Conservation (phyloP, 2,888 invertebrate genomes). For the Abrostola triplasia region DNA sequence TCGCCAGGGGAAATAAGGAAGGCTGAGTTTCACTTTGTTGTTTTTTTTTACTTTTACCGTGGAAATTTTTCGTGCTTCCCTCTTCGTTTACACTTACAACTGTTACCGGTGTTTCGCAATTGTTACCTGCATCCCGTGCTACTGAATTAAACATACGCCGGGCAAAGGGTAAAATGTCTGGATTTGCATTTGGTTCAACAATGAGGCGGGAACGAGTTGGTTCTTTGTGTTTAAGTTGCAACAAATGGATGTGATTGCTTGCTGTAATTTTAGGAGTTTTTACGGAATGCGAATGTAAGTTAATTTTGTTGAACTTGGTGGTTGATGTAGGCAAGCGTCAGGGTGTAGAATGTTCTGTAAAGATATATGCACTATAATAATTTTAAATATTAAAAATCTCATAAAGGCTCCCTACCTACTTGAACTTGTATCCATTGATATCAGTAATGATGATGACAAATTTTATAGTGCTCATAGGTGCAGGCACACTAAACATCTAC, state of each 20-base stretch:
- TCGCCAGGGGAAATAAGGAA: conserved; percentile 88
- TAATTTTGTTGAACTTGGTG: conserved; percentile 11
- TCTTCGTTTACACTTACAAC: conserved; percentile 87
- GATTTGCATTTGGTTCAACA: conserved; percentile 85
- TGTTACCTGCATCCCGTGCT: conserved; percentile 82
- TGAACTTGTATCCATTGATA: too few relatives aligned
- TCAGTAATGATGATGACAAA: too few relatives aligned
- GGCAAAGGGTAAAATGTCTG: conserved; percentile 85
- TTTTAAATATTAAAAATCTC: too few relatives aligned
- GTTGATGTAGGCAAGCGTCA: background rate
- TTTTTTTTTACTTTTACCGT: conserved; percentile 73
- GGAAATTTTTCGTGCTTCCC: conserved; percentile 82
- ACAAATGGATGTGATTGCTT: conserved; percentile 65
- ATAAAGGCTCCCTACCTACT: too few relatives aligned
- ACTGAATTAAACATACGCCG: conserved; percentile 85
- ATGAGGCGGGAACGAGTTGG: conserved; percentile 71
- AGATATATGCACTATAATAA: too few relatives aligned
- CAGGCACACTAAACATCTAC: too few relatives aligned
- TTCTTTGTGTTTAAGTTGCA: conserved; percentile 65
- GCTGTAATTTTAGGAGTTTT: conserved; percentile 36
- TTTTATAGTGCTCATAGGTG: too few relatives aligned
- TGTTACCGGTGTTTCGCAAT: conserved; percentile 83
- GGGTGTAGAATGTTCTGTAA: too few relatives aligned
- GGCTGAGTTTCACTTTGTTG: conserved; percentile 87
- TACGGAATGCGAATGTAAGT: conserved; percentile 16